Base-by-base conservation (phyloP, 2,797 vertebrate species). In the Pangasius mekongensis region DNA sequence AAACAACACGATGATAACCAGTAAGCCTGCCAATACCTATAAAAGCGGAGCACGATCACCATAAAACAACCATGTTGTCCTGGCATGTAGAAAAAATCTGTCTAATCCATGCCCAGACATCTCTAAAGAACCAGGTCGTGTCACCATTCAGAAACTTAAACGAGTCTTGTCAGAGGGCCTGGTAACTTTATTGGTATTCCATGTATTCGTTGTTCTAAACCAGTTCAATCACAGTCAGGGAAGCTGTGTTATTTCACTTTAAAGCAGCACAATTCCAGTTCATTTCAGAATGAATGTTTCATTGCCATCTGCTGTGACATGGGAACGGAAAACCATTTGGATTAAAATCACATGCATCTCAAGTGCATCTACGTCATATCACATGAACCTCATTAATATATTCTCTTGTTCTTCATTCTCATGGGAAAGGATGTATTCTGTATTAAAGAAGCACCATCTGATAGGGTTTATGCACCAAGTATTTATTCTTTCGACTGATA, bases 41-140 rank as follows among this genome's bases (percentile, higher is more conserved):
- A 66, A 88, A 85, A 71, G 62, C 27, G 9, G 60, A 88, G 64
- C 74, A 16, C 22, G 10, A 39, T 89, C 84, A 83, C 66, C 67
- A n/a, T 86, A 64, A 86, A 89, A 43, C 69, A 18, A 66, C 76
- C 11, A 69, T n/a, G 20, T 78, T 80, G 84, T 73, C 39, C 54
- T 60, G 54, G 47, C 39, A 30, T 27, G 24, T n/a, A 56, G 39
- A 71, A 60, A 47, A 54, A 88, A 49, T 30, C 22, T 66, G 77
- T 43, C 87, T 77, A 85, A 11, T 84, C 81, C 67, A 84, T 36
- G 14, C 22, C 60, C 54, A 78, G 43, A 56, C 20, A 43, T 77
- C 49, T 43, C 14, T 84, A 27, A 58, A 52, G 27, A 13, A 52
- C 49, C 10, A 56, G 58, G 39, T 43, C 27, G n/a, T 64, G 58